Percentiles rank a stretch among this genome's conserved stretches.
These are phyloP conservation scores for Ciconia boyciana DNA, from an alignment of 2,113 vertebrate species.

Conservation along the genomic window DNA sequence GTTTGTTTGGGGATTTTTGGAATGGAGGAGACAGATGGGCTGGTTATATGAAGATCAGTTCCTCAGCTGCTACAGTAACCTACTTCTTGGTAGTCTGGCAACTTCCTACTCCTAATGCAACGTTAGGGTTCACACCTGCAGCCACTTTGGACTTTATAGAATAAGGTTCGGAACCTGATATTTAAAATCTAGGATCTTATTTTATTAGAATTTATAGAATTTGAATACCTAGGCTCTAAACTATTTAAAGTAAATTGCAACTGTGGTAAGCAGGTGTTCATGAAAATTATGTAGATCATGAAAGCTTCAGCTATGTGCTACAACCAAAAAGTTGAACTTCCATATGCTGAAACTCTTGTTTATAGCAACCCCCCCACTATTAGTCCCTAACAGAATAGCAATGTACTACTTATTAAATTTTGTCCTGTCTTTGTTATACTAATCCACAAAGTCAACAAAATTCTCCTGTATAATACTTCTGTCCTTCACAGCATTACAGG, in stretches of 20 bases:
- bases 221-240: not conserved
- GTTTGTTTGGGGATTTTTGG: not conserved
- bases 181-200: not conserved
- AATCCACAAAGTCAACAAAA: not conserved
- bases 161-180: not conserved
- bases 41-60: not conserved
- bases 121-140: not conserved
- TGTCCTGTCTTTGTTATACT: not conserved
- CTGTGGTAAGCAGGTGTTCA: not conserved
- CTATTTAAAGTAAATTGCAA: not conserved
- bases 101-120: not conserved
- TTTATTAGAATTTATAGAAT: not conserved
- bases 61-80: not conserved
- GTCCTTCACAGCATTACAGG: not conserved
- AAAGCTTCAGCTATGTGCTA: not conserved
- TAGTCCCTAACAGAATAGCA: not conserved
- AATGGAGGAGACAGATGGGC: not conserved
- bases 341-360: not conserved
- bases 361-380: not conserved
- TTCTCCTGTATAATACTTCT: not conserved
- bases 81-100: not conserved
- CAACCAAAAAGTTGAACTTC: not conserved
- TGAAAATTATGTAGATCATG: not conserved
- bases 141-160: accelerated
- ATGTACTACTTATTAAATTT: not conserved